Base-by-base conservation (phyloP, 2,113 vertebrate genomes). In the Baryphthengus martii region DNA sequence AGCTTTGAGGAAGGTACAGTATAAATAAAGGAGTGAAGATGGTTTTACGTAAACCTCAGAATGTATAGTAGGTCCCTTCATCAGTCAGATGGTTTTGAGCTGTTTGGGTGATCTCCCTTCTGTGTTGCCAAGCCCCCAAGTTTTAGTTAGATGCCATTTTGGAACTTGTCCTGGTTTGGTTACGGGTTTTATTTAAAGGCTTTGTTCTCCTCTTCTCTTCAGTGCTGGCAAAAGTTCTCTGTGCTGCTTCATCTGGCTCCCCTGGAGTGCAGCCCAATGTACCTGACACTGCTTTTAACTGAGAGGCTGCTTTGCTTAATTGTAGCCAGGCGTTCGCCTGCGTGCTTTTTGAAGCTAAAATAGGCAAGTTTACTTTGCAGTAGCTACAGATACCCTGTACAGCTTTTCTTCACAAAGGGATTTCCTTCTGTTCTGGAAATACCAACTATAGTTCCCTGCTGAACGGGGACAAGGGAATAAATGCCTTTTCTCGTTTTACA, bases 271-370 rank as follows among this genome's bases (percentile, higher is more conserved):
- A 83, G 5, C 6, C 10, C 0, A 0, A 29, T 39, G 45, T 44
- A 33, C 53, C n/a, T 45, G 45, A 42, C 11, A 3, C 28, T 76
- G 59, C n/a, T 67, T 83, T 53, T 71, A 37, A 59, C 25, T 11
- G 45, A 58, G 62, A 79, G 31, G 71, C 53, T 29, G 19, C 28
- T 42, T 84, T 68, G 31, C 33, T 55, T 88, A 6, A 18, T 78
- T 93, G 85, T 82, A 59, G 82, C 37, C 61, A 85, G 39, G 37
- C 45, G 82, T 89, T 61, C 3, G 19, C 20, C 40, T 79, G 37
- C n/a, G 37, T 72, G 40, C 16, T 25, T 78, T 75, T 94, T 52
- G 59, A 89, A 87, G 62, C 62, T 79, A 37, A 89, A 80, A 40
- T 0, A 11, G 45, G 42, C 42, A 87, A 35, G 13, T 74, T 73